Conservation (phyloP, 1,140 invertebrate species). For the Battus philenor region DNA sequence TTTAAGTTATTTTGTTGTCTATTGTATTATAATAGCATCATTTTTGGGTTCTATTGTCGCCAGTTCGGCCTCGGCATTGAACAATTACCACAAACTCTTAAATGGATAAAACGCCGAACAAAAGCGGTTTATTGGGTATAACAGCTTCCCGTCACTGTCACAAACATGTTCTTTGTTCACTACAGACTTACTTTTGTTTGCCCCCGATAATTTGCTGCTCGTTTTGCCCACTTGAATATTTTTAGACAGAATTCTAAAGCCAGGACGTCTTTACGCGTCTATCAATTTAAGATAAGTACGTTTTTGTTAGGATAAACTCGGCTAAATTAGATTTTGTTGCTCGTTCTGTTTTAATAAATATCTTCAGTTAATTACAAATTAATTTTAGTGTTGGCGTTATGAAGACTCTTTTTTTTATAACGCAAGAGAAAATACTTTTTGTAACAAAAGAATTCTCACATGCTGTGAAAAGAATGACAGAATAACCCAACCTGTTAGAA, state of each 20-base stretch:
- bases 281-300: slow-evolving; percentile 23
- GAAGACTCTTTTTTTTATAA: no score
- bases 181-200: slow-evolving; percentile 29
- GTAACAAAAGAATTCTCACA: no score
- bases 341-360: no score
- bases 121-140: slow-evolving; percentile 43
- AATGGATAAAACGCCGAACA: slow-evolving; percentile 58
- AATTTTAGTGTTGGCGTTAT: no score
- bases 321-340: slow-evolving; percentile 32
- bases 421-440: no score
- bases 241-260: slow-evolving; percentile 20
- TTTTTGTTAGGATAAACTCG: slow-evolving; percentile 24
- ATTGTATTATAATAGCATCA: no score
- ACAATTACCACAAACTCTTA: slow-evolving; percentile 39
- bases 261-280: slow-evolving; percentile 14
- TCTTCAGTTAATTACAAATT: no score
- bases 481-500: no score
- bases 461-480: no score
- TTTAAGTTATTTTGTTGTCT: no score
- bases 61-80: slow-evolving; percentile 16
- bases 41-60: no score
- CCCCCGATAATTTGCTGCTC: slow-evolving; percentile 19
- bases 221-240: slow-evolving; percentile 21
- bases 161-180: slow-evolving; percentile 34
- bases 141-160: slow-evolving; percentile 27